These are phyloP conservation scores for Corbicula japonica DNA, from an alignment of 2,888 invertebrate genomes.

Conservation along the genomic window DNA sequence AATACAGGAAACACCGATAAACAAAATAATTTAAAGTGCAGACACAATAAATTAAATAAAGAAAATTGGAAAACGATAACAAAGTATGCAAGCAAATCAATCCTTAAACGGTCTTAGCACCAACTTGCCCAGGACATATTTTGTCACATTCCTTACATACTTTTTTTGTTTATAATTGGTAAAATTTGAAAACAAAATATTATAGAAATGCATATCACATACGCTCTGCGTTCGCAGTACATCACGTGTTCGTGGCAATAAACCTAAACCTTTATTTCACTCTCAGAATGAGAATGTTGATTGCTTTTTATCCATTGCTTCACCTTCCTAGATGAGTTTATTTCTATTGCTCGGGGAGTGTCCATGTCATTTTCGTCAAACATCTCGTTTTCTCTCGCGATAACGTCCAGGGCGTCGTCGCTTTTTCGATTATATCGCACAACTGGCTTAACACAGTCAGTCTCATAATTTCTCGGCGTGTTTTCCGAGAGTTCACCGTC, in stretches of 20 bases:
- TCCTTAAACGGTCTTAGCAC: too few relatives aligned
- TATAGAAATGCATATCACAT: slow-evolving; percentile 1
- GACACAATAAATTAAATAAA: too few relatives aligned
- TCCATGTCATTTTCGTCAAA: slow-evolving; percentile 36
- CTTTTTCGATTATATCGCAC: slow-evolving; percentile 20
- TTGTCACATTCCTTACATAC: background rate
- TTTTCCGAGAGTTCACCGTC: slow-evolving; percentile 32
- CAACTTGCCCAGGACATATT: slow-evolving; percentile 1
- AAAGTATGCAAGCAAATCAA: too few relatives aligned
- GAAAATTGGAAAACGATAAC: too few relatives aligned
- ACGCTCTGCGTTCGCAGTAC: background rate
- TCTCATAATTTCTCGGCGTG: slow-evolving; percentile 39
- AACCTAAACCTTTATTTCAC: slow-evolving; percentile 24
- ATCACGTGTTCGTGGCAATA: background rate
- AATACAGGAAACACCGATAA: too few relatives aligned
- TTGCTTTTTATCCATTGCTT: slow-evolving; percentile 68
- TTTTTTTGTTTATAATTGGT: background rate
- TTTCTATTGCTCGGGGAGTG: slow-evolving; percentile 57
- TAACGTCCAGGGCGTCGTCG: slow-evolving; percentile 55
- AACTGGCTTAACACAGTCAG: background rate
- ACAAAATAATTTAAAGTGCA: too few relatives aligned
- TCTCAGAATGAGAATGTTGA: slow-evolving; percentile 32
- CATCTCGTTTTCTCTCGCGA: slow-evolving; percentile 53
- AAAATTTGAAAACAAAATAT: too few relatives aligned
- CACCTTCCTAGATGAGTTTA: slow-evolving; percentile 54